Evolutionary conservation across 1,140 invertebrate genomes (phyloP).

Genomic region (Drepana arcuata): DNA sequence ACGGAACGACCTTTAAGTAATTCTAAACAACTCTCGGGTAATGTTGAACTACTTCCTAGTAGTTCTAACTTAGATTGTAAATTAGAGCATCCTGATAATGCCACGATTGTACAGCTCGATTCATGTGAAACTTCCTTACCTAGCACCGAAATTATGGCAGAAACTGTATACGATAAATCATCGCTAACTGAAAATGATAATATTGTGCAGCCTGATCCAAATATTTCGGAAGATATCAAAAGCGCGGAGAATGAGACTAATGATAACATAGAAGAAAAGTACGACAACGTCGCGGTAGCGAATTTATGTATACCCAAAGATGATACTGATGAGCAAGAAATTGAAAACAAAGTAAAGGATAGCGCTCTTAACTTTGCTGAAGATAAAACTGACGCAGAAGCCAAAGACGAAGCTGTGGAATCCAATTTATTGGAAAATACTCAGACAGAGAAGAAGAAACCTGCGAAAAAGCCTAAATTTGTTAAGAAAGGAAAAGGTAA

Average conservation of each 20-base stretch:
- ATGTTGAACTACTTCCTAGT: too few species aligned
- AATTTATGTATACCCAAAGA: too few species aligned
- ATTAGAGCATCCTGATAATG: too few species aligned
- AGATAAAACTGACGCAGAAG: neutral
- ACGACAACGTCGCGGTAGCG: too few species aligned
- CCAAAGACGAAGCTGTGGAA: conserved; percentile 4
- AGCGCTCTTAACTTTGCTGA: neutral
- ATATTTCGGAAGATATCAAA: neutral
- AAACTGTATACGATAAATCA: too few species aligned
- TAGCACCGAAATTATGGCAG: too few species aligned
- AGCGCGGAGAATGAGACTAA: neutral
- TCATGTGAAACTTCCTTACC: too few species aligned
- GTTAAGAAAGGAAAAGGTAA: conserved; percentile 22
- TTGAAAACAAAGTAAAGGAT: conserved; percentile 1
- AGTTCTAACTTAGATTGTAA: too few species aligned
- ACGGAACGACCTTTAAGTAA: too few species aligned
- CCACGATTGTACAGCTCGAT: too few species aligned
- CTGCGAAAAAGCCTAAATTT: conserved; percentile 14
- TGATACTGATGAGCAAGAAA: conserved; percentile 1
- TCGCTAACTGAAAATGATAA: neutral
- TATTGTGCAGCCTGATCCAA: neutral
- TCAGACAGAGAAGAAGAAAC: conserved; percentile 8
- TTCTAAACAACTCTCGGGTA: too few species aligned
- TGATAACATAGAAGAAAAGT: too few species aligned
- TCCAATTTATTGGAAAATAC: conserved; percentile 5